phyloP scores from a whole-genome alignment of 1,140 invertebrate genomes.

The Drosophila setifemur region DNA sequence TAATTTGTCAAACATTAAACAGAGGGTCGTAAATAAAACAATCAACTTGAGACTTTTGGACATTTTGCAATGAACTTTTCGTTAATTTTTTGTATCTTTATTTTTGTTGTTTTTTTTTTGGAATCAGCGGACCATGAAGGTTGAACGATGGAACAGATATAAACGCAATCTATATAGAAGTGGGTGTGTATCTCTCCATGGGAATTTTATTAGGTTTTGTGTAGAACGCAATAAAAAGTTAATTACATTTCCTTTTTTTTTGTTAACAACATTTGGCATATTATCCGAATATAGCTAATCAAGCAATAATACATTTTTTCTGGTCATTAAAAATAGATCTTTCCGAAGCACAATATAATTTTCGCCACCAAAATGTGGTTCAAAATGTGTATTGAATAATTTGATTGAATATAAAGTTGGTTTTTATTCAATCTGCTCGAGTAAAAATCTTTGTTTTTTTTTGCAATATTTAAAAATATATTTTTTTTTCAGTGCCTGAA shows the following conservation, averaged over 20 bases:
- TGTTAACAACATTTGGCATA: no score
- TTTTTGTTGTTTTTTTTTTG: no score
- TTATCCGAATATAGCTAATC: no score
- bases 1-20: constrained; percentile 78
- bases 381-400: no score
- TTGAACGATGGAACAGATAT: constrained; percentile 7
- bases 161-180: constrained; percentile 1
- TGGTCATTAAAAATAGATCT: no score
- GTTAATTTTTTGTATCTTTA: constrained; percentile 6
- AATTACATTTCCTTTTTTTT: neutral
- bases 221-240: neutral
- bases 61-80: constrained; percentile 46
- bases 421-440: no score
- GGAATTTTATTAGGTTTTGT: constrained; percentile 1
- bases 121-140: constrained; percentile 32
- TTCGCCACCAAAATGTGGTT: no score
- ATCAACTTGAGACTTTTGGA: constrained; percentile 72
- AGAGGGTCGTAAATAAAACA: constrained; percentile 76
- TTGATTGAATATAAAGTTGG: no score
- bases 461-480: neutral
- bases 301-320: no score
- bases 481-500: no score
- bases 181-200: constrained; percentile 10
- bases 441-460: no score
- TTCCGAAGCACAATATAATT: no score